Evolutionary conservation across 2,888 invertebrate species (phyloP).

Genomic region (Nymphalis polychloros): DNA sequence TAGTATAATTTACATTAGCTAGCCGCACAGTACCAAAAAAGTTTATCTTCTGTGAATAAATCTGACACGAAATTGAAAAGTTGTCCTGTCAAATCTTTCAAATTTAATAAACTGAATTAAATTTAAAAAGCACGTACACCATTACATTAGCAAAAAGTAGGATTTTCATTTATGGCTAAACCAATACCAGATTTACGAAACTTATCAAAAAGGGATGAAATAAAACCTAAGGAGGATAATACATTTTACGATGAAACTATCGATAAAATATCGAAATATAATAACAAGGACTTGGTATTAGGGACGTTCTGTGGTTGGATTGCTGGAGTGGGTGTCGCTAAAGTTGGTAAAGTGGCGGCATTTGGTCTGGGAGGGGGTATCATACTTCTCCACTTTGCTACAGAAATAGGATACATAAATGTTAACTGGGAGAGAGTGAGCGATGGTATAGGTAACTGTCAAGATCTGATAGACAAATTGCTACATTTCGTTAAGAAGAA

Average conservation of each 20-base stretch:
- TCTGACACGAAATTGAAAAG: background rate
- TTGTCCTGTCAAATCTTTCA: background rate
- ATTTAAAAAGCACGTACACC: background rate
- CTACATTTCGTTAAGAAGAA: conserved; percentile 83
- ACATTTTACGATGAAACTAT: conserved; percentile 51
- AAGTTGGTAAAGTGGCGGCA: conserved; percentile 93
- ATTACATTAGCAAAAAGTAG: conserved; percentile 14
- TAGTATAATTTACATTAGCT: too few relatives aligned
- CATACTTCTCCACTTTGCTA: conserved; percentile 92
- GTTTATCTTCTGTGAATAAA: background rate
- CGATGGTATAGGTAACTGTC: conserved; percentile 87
- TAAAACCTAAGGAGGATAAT: conserved; percentile 47
- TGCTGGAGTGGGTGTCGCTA: conserved; percentile 88
- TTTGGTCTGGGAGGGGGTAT: conserved; percentile 94
- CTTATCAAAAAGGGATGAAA: conserved; percentile 44
- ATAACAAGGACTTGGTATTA: conserved; percentile 57
- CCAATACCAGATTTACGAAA: conserved; percentile 57
- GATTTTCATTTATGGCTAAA: conserved; percentile 60
- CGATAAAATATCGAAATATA: conserved; percentile 52
- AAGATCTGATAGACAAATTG: conserved; percentile 87
- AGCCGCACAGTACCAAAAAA: background rate
- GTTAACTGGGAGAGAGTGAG: conserved; percentile 93
- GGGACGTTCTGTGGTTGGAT: conserved; percentile 80
- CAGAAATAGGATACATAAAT: conserved; percentile 92
- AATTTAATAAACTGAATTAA: background rate